phyloP scores from a whole-genome alignment of 2,888 invertebrate species.

The Chrysolina haemoptera region DNA sequence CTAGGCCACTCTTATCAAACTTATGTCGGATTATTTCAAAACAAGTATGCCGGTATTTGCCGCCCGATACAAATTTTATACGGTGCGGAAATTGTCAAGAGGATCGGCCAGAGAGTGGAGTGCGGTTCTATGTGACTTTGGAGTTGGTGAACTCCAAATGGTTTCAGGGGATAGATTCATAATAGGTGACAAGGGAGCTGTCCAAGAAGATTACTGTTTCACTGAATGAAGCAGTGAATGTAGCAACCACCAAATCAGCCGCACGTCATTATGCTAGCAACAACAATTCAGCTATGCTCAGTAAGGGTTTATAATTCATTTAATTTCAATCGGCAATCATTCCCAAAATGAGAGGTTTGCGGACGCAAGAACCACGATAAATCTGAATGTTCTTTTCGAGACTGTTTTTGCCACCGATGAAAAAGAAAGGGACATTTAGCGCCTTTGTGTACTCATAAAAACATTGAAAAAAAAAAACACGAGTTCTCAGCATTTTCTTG shows the following conservation, averaged over 20 bases:
- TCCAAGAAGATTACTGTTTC: no score
- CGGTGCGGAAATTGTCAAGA: no score
- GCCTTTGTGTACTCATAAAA: constrained; percentile 26
- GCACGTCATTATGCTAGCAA: no score
- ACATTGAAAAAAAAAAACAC: neutral
- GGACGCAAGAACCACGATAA: constrained; percentile 20
- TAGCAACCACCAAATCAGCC: no score
- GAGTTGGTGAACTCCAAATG: no score
- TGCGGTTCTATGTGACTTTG: neutral
- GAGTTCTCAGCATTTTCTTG: constrained; percentile 9
- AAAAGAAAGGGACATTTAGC: constrained; percentile 33
- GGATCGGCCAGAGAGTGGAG: no score
- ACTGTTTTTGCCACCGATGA: constrained; percentile 31
- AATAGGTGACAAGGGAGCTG: no score
- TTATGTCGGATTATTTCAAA: constrained; percentile 22
- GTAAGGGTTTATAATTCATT: constrained; percentile 24
- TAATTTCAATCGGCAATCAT: neutral
- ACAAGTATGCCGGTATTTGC: constrained; percentile 20
- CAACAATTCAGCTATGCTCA: no score
- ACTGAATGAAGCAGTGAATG: no score
- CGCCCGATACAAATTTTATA: constrained; percentile 33
- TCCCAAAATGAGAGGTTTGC: constrained; percentile 21
- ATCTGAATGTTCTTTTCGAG: constrained; percentile 29
- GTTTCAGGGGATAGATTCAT: no score
- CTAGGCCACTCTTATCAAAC: constrained; percentile 2